phyloP scores from a whole-genome alignment of 2,797 vertebrate genomes.

The Valencia hispanica region DNA sequence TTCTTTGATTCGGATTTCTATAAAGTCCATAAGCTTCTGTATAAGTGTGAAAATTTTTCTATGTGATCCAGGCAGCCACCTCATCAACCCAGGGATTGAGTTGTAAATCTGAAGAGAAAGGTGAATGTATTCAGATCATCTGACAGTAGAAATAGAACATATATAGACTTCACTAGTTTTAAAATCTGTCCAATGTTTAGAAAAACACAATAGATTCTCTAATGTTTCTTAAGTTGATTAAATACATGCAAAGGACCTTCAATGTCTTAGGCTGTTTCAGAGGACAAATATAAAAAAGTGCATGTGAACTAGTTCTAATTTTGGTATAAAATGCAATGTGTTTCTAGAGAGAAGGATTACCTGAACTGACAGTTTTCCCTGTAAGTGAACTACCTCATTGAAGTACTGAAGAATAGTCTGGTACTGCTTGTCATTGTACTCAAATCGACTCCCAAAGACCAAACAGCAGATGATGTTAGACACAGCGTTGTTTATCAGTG shows the following conservation, averaged over 20 bases:
- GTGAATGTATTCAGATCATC: background rate
- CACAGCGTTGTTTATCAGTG: slow-evolving; percentile 58
- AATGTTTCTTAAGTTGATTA: background rate
- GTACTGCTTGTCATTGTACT: slow-evolving; percentile 64
- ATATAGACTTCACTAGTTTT: background rate
- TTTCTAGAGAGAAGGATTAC: slow-evolving; percentile 36
- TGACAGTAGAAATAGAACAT: background rate
- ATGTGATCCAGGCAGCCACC: slow-evolving; percentile 71
- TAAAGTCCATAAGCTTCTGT: slow-evolving; percentile 25
- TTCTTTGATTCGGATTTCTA: slow-evolving; percentile 53
- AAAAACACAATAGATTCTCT: background rate
- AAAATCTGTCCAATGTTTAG: background rate
- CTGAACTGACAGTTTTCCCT: slow-evolving; percentile 42
- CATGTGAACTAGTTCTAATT: background rate
- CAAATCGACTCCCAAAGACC: slow-evolving; percentile 72
- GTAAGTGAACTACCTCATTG: slow-evolving; percentile 16
- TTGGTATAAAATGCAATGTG: background rate
- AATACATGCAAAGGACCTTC: background rate
- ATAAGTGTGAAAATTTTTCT: slow-evolving; percentile 37
- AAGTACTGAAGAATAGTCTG: slow-evolving; percentile 44
- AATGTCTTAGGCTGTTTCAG: background rate
- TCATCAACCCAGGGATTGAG: slow-evolving; percentile 63
- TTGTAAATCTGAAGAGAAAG: slow-evolving; percentile 63
- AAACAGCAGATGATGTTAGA: slow-evolving; percentile 75
- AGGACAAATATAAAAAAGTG: background rate